A percentile compares a stretch with the other conserved stretches of the same genome.
Conservation (phyloP, 2,113 vertebrate genomes). For the Phaetusa simplex region DNA sequence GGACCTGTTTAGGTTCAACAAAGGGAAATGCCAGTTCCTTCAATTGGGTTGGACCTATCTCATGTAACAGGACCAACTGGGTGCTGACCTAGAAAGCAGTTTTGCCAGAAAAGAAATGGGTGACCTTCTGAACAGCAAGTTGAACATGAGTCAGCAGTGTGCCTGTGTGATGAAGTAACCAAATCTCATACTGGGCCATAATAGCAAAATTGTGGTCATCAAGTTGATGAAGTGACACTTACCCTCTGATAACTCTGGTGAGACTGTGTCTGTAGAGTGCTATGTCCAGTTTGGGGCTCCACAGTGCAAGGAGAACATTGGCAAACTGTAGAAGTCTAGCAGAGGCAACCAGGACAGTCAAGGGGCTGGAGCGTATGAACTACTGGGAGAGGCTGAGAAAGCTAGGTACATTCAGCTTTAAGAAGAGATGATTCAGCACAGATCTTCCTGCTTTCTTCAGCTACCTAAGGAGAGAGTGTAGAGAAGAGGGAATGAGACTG, state of each 20-base stretch:
- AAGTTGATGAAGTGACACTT: not conserved
- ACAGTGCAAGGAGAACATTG: not conserved
- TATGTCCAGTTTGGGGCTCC: not conserved
- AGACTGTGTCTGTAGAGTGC: not conserved
- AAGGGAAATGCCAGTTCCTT: not conserved
- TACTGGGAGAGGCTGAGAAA: not conserved
- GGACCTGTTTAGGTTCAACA: not conserved
- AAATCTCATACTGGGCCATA: not conserved
- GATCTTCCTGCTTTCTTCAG: not conserved
- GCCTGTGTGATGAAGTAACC: not conserved
- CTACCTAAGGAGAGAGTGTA: not conserved
- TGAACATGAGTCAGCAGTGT: not conserved
- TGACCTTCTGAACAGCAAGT: not conserved
- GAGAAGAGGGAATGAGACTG: not conserved
- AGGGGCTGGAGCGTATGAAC: not conserved
- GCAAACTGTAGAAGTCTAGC: not conserved
- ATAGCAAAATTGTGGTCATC: not conserved
- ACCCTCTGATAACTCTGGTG: not conserved
- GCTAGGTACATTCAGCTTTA: rapidly evolving
- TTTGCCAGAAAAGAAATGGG: not conserved
- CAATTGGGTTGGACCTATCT: not conserved
- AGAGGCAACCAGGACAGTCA: not conserved
- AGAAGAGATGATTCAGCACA: not conserved
- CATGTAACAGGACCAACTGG: not conserved
- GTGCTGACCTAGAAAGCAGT: not conserved